Evolutionary conservation across 2,113 vertebrate genomes (phyloP).

Genomic region (Glaucomys volans): DNA sequence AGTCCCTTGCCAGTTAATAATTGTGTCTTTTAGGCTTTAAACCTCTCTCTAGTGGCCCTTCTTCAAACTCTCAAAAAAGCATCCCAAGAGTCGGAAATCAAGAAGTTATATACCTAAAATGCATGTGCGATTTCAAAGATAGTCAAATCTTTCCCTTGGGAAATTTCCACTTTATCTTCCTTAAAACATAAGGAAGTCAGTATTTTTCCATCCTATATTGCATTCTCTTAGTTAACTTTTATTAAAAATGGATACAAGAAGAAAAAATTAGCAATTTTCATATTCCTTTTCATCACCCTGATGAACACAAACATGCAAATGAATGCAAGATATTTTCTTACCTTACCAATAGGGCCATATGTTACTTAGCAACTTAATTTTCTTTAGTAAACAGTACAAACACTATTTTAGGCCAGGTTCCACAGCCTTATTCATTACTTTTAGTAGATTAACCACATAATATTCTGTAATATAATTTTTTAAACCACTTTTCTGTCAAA

Average conservation of each 20-base stretch:
- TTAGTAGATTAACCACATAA: neutral
- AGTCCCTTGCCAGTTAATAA: neutral
- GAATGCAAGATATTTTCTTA: slow-evolving; percentile 12
- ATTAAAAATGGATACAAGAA: neutral
- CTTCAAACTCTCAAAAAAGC: neutral
- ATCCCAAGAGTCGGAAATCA: neutral
- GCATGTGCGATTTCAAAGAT: neutral
- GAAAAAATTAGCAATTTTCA: slow-evolving; percentile 4
- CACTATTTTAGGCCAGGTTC: neutral
- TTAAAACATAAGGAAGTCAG: neutral
- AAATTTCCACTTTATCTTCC: neutral
- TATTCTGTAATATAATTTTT: slow-evolving; percentile 14
- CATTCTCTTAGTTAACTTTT: neutral
- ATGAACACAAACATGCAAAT: neutral
- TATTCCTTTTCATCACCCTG: neutral
- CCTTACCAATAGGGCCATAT: neutral
- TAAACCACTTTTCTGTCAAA: neutral
- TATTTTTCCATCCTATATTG: neutral
- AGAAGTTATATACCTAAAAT: neutral
- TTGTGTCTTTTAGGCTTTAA: neutral
- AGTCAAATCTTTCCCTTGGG: neutral
- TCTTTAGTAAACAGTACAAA: neutral
- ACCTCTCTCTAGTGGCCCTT: neutral
- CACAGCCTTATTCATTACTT: neutral
- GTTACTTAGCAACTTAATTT: slow-evolving; percentile 26